phyloP scores from a whole-genome alignment of 2,888 invertebrate genomes.

The Agrochola lychnidis region DNA sequence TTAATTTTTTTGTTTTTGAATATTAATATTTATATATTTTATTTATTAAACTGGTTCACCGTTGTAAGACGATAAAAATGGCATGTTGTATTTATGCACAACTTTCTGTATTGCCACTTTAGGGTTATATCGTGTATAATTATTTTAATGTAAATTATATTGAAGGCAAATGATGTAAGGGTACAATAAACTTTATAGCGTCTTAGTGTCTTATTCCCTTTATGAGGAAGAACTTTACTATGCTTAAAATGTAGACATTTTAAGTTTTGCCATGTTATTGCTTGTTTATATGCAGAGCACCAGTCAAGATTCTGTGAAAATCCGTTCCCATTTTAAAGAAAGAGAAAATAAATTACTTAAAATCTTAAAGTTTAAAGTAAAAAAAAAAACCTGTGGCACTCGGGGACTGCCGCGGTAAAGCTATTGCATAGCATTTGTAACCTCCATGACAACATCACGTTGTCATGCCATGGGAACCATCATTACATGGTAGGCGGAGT shows the following conservation, averaged over 20 bases:
- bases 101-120: not conserved
- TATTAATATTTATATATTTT: too few species aligned
- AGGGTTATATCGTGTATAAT: not conserved
- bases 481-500: too few species aligned
- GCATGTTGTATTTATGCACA: not conserved
- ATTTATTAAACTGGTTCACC: not conserved
- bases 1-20: too few species aligned
- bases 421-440: too few species aligned
- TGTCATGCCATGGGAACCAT: too few species aligned
- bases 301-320: not conserved
- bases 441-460: too few species aligned
- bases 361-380: not conserved
- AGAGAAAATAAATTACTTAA: not conserved
- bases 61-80: conserved; percentile 6
- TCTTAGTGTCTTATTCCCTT: conserved; percentile 8
- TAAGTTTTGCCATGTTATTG: conserved; percentile 9
- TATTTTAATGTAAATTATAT: conserved; percentile 28
- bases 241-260: conserved; percentile 20
- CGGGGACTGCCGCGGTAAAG: too few species aligned
- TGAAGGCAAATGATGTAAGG: conserved; percentile 51
- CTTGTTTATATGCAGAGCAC: conserved; percentile 5
- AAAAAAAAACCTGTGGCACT: too few species aligned
- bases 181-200: conserved; percentile 57
- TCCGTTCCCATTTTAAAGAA: not conserved
- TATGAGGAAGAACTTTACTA: conserved; percentile 9